Percentiles rank a stretch among this genome's conserved stretches.
Evolutionary conservation across 2,797 vertebrate species (phyloP).

Genomic region (Muscicapa striata): DNA sequence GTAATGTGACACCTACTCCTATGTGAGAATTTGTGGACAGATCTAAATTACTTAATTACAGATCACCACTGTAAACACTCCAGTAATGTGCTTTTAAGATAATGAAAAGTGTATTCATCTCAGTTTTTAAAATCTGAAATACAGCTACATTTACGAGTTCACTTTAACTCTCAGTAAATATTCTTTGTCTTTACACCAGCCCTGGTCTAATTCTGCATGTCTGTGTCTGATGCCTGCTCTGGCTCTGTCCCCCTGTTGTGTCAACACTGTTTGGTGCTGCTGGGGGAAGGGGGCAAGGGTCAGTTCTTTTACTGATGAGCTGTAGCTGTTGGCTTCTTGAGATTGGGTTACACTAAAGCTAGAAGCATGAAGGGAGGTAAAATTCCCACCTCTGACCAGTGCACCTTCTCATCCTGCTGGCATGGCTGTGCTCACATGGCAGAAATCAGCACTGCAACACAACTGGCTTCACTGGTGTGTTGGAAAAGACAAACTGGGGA

Average conservation of each 20-base stretch:
- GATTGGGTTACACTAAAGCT: not conserved
- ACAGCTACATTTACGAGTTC: not conserved
- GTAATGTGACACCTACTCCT: not conserved
- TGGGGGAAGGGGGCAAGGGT: not conserved
- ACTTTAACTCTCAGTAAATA: slow-evolving; percentile 10
- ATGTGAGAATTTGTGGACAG: slow-evolving; percentile 3
- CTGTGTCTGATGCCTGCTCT: not conserved
- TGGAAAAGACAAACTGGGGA: not conserved
- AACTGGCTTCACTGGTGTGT: not conserved
- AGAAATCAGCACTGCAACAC: not conserved
- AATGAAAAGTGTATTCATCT: not conserved
- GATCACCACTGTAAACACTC: slow-evolving; percentile 1
- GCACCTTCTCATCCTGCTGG: not conserved
- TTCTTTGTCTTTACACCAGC: not conserved
- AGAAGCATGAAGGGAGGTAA: not conserved
- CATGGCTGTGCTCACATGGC: not conserved
- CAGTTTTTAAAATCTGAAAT: slow-evolving; percentile 38
- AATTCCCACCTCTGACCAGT: not conserved
- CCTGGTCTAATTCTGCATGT: not conserved
- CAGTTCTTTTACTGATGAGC: slow-evolving; percentile 44
- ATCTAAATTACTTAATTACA: slow-evolving; percentile 23
- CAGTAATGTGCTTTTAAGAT: slow-evolving; percentile 43
- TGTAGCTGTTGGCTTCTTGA: not conserved
- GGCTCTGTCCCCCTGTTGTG: not conserved
- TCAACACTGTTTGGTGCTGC: slow-evolving; percentile 22